Base-by-base conservation (phyloP, 2,797 vertebrate species). In the Percopsis omiscomaycus region DNA sequence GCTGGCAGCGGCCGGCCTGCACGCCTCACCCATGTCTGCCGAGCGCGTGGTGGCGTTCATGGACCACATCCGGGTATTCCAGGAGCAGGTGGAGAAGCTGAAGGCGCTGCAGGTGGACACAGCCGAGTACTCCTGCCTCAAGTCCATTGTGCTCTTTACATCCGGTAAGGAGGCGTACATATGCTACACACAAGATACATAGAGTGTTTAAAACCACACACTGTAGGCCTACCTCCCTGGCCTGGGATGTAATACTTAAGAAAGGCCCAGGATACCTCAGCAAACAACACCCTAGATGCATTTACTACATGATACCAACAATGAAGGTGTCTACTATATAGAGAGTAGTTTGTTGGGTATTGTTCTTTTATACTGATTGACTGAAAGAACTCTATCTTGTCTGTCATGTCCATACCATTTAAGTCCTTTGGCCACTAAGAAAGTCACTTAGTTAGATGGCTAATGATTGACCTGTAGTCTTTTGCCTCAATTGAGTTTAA, bases 1-100 rank as follows among this genome's bases (percentile, higher is more conserved):
- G 74, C 61, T 96, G 83, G 95, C 95, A 0, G 94, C 94, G 0
- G 95, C 95, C 0, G 94, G 94, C 61, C 92, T 95, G 58, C 95
- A 95, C 6, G 95, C 94, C 15, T 94, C 94, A 0, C 95, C 95
- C 49, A 93, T 94, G 94, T 93, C 93, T 0, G 93, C 94, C 0
- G 94, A 95, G 64, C 90, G 94, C 0, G 94, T 94, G 44, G 94
- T 94, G 79, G 94, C 94, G 71, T 94, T 95, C 90, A 94, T 95
- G 95, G 94, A 95, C 87, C 94, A 96, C 89, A 93, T 94, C 82
- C 91, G 94, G 0, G 91, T 95, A 71, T 95, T 96, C 89, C 95
- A 95, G 73, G 94, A 95, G 85, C 94, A 95, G 86, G 93, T 95
- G 85, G 94, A 95, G 89, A 95, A 94, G 86, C 93, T 96, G 80